Percentiles rank a stretch among this genome's conserved stretches.
Evolutionary conservation across 2,797 vertebrate species (phyloP).

Genomic region (Coranthus polyacanthus): DNA sequence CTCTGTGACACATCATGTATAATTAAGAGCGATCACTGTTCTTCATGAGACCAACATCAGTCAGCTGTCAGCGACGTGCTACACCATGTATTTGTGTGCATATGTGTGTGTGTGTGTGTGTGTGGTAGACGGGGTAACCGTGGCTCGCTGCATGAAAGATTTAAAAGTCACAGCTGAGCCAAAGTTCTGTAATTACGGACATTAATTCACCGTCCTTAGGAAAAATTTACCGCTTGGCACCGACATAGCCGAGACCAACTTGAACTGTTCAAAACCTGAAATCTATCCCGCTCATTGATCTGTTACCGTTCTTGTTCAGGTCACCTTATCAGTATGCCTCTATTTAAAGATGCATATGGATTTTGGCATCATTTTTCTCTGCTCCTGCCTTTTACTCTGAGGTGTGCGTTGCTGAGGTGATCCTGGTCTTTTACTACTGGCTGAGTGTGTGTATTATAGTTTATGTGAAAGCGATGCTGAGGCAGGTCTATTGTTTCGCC

Average conservation of each 20-base stretch:
- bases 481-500: slow-evolving; percentile 59
- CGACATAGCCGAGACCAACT: slow-evolving; percentile 3
- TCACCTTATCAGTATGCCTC: slow-evolving; percentile 48
- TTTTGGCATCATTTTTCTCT: slow-evolving; percentile 34
- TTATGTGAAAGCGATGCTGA: slow-evolving; percentile 36
- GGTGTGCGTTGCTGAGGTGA: slow-evolving; percentile 1
- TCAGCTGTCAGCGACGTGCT: slow-evolving; percentile 73
- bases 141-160: slow-evolving; percentile 61
- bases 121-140: background rate
- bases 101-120: slow-evolving; percentile 31
- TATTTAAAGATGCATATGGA: slow-evolving; percentile 45
- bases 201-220: slow-evolving; percentile 33
- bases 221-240: slow-evolving; percentile 9
- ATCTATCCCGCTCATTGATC: slow-evolving; percentile 27
- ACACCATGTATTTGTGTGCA: slow-evolving; percentile 12
- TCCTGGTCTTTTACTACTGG: slow-evolving; percentile 7
- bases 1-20: slow-evolving; percentile 82
- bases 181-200: slow-evolving; percentile 60
- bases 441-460: background rate
- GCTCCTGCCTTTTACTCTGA: slow-evolving; percentile 16
- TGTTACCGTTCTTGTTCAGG: slow-evolving; percentile 40
- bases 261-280: slow-evolving; percentile 34
- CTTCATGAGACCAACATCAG: slow-evolving; percentile 75
- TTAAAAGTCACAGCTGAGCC: slow-evolving; percentile 44
- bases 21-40: slow-evolving; percentile 83